Base-by-base conservation (phyloP, 1,140 invertebrate species). In the Drosophila parvula region DNA sequence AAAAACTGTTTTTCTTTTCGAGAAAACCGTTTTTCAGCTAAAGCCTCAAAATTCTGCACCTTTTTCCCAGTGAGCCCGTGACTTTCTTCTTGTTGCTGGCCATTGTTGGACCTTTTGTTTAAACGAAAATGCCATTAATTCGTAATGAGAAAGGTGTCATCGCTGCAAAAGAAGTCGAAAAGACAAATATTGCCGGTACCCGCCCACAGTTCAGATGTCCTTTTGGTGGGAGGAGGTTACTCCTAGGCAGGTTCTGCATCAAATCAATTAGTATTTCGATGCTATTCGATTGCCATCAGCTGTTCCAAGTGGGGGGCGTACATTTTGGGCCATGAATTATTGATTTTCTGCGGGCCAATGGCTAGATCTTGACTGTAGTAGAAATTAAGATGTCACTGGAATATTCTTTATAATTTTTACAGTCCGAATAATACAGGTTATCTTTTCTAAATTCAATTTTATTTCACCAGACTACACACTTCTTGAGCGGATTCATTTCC, bases 401-500 rank as follows among this genome's bases (percentile, higher is more conserved):
- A 3, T 56, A 51, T 12, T 18, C 8, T 12, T 34, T 8, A 5
- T 8, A 9, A 1, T 5, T 51, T 18, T 18, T 12, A 8, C 6
- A 34, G 2, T 0, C 2, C 0, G 7, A 40, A 10, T 18, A 6
- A 32, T 6, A 22, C 8, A 14, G 2, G 5, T 5, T 2, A 1
- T 8, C 11, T n/a, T 32, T 1, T 4, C 12, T n/a, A 53, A 10
- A 64, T 36, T 38, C 27, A 41, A 44, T n/a, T 71, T 80, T 56
- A 73, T 56, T 65, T 77, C 70, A 92, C 91, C 91, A 92, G 0
- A 92, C 81, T 3, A 85, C 81, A 71, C 95, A 96, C 86, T 95
- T 96, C n/a, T 95, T 92, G 0, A 85, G 64, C 2, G 95, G 95
- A 92, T 96, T 96, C 94, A 96, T 95, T n/a, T 91, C 91, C 1